These are phyloP conservation scores for Corydoras sp. DNA, from an alignment of 2,113 vertebrate genomes.

Conservation along the genomic window DNA sequence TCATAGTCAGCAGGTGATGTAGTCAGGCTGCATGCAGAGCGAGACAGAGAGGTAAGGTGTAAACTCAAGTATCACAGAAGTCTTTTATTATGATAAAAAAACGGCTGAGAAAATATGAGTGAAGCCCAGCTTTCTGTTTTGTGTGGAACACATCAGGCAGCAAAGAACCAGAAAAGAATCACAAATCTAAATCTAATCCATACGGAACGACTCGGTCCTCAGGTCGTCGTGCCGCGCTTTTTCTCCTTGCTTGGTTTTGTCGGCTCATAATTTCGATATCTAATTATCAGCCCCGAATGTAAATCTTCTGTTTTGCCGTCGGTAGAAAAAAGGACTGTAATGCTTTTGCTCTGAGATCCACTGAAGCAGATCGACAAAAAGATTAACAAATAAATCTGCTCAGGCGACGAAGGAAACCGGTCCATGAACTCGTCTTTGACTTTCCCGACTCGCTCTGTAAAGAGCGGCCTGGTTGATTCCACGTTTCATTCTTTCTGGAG, in stretches of 20 bases:
- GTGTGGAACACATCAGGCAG: too few species aligned
- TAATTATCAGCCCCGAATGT: constrained; percentile 64
- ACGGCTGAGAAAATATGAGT: too few species aligned
- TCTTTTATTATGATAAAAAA: too few species aligned
- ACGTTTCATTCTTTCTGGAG: not conserved
- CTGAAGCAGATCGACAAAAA: constrained; percentile 62
- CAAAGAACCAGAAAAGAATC: too few species aligned
- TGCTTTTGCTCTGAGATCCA: constrained; percentile 58
- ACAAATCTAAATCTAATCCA: constrained; percentile 10
- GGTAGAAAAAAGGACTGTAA: constrained; percentile 64
- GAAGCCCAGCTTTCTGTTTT: too few species aligned
- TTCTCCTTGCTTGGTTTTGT: constrained; percentile 56
- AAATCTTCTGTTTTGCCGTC: constrained; percentile 59
- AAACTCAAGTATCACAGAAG: too few species aligned
- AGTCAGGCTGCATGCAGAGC: too few species aligned
- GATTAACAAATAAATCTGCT: constrained; percentile 73
- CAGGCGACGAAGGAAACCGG: constrained; percentile 23
- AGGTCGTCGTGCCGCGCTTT: constrained; percentile 50
- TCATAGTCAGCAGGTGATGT: too few species aligned
- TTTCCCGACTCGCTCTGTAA: constrained; percentile 15
- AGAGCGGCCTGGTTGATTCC: constrained; percentile 1
- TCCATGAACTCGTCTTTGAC: constrained; percentile 34
- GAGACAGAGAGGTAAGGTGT: too few species aligned
- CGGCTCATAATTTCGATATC: constrained; percentile 68
- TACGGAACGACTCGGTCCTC: constrained; percentile 17